These are phyloP conservation scores for Galaxea fascicularis DNA, from an alignment of 92 coral and sea anemone species.

Conservation along the genomic window DNA sequence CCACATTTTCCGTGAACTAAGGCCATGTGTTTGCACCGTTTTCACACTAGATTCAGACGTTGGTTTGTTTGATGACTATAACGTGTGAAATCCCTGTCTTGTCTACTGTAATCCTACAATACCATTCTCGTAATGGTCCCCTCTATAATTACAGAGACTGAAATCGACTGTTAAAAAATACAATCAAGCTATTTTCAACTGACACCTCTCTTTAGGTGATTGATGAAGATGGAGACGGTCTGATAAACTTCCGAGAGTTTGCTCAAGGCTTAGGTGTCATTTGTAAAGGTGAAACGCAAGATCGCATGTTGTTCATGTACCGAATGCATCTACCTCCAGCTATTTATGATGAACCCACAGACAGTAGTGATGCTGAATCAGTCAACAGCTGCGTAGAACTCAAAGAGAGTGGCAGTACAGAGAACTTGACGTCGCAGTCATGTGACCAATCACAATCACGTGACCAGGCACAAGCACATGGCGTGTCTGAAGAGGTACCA, in stretches of 20 bases:
- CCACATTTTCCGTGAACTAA: no score
- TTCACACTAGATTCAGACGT: no score
- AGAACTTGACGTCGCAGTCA: slow-evolving; percentile 23
- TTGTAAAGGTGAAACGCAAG: slow-evolving; percentile 94
- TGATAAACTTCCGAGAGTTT: slow-evolving; percentile 91
- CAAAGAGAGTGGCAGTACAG: slow-evolving; percentile 64
- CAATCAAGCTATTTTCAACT: no score
- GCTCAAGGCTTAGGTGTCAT: slow-evolving; percentile 86
- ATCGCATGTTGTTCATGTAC: slow-evolving; percentile 88
- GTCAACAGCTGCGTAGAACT: slow-evolving; percentile 77
- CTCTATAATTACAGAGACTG: no score
- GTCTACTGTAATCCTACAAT: no score
- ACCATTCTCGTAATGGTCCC: background rate
- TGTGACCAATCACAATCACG: slow-evolving; percentile 8
- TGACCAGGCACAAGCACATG: slow-evolving; percentile 30
- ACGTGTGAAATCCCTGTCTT: no score
- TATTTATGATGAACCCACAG: slow-evolving; percentile 38
- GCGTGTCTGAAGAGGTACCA: slow-evolving; percentile 18
- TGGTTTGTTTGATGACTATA: no score
- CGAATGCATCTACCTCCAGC: slow-evolving; percentile 93
- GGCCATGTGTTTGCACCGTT: no score
- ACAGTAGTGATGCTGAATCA: slow-evolving; percentile 65
- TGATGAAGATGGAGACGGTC: slow-evolving; percentile 87
- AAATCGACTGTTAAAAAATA: background rate
- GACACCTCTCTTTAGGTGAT: slow-evolving; percentile 80